Evolutionary conservation across 1,140 invertebrate genomes (phyloP).

Genomic region (Aethina tumida): DNA sequence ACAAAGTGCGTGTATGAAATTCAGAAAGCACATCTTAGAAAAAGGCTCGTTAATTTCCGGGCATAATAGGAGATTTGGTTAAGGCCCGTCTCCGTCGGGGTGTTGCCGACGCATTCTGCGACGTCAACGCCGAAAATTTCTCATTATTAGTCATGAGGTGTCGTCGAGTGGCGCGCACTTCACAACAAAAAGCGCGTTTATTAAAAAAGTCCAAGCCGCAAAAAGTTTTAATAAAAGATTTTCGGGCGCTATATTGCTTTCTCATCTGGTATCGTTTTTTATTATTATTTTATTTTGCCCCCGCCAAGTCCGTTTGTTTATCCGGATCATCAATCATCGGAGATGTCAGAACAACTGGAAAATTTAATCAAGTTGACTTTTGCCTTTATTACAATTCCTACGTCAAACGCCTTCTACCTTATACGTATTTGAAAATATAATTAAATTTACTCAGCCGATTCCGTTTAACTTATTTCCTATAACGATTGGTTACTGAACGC

Average conservation of each 20-base stretch:
- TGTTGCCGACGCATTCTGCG: background rate
- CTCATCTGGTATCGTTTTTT: constrained; percentile 26
- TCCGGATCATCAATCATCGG: constrained; percentile 28
- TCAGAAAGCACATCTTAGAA: constrained; percentile 2
- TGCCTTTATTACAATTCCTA: too few relatives aligned
- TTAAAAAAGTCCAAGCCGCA: constrained; percentile 28
- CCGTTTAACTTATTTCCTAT: too few relatives aligned
- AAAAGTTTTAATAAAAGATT: constrained; percentile 32
- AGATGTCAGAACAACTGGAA: constrained; percentile 24
- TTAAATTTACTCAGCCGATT: too few relatives aligned
- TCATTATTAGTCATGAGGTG: constrained; percentile 22
- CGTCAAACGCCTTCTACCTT: too few relatives aligned
- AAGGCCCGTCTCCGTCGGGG: constrained; percentile 6
- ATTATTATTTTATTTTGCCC: constrained; percentile 21
- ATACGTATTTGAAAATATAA: too few relatives aligned
- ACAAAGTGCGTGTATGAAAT: constrained; percentile 3
- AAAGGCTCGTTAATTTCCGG: constrained; percentile 12
- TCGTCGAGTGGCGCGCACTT: constrained; percentile 10
- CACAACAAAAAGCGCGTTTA: constrained; percentile 22
- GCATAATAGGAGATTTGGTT: constrained; percentile 8
- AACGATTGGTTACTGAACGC: too few relatives aligned
- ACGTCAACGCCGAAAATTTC: constrained; percentile 9
- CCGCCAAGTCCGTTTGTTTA: constrained; percentile 25
- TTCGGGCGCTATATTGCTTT: constrained; percentile 27
- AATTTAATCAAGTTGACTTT: constrained; percentile 32